Conservation (phyloP, 1,140 invertebrate species). For the Drosophila burlai region DNA sequence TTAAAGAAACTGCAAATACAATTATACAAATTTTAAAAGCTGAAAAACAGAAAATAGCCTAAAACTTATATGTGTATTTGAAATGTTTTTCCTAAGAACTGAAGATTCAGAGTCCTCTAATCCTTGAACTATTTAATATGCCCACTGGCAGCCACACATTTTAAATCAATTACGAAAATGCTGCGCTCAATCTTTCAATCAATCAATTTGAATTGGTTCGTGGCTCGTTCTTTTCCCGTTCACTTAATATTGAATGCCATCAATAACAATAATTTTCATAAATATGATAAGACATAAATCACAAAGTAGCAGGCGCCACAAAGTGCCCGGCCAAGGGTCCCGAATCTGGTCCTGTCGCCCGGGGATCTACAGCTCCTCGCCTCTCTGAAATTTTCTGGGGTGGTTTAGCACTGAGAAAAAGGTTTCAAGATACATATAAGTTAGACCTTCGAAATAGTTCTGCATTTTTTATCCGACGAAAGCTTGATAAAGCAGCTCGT, state of each 20-base stretch:
- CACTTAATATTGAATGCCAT: constrained; percentile 78
- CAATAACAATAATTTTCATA: constrained; percentile 83
- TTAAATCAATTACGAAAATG: constrained; percentile 74
- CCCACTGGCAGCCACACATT: constrained; percentile 36
- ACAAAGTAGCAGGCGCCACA: constrained; percentile 76
- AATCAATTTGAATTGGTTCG: constrained; percentile 54
- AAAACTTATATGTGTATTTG: neutral
- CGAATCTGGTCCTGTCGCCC: constrained; percentile 25
- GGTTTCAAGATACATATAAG: too few species aligned
- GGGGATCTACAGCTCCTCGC: neutral
- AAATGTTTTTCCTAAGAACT: neutral
- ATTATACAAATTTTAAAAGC: neutral
- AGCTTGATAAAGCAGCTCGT: neutral
- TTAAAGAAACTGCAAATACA: neutral
- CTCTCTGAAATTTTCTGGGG: neutral
- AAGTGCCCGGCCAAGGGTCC: constrained; percentile 57
- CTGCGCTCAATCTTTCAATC: constrained; percentile 67
- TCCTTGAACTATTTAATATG: constrained; percentile 22
- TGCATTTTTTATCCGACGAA: neutral
- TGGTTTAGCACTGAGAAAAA: neutral
- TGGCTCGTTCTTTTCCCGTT: constrained; percentile 24
- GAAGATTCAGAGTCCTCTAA: neutral
- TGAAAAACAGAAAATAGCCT: too few species aligned
- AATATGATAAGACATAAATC: constrained; percentile 83
- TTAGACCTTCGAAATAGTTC: rapidly evolving